Base-by-base conservation (phyloP, 23 tunicate genomes). In the Ciona savignyi region DNA sequence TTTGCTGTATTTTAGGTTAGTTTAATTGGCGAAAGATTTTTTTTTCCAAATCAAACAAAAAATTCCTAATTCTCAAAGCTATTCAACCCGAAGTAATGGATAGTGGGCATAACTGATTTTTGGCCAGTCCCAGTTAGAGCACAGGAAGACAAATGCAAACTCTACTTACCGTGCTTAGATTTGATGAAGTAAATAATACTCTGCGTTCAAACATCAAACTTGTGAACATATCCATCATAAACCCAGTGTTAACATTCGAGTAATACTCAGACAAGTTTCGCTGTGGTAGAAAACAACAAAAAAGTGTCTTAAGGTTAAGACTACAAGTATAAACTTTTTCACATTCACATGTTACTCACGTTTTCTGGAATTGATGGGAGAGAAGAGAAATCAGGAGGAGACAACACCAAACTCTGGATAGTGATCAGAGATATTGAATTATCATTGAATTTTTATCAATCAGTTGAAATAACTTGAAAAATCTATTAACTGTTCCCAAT, bases 331-430 rank as follows among this genome's bases (percentile, higher is more conserved):
- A n/a, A n/a, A 11, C 19, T 49, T 11, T 20, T 49, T 49, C 15
- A 49, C 15, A 49, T 19, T 15, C 23, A 20, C 23, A 19, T 64
- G 23, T 6, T 23, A 62, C 84, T 80, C 63, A 80, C 80, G 28
- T 86, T 86, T 63, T 80, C 93, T 4, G 96, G 96, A 30, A 89
- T 83, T 15, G 96, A 89, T 2, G 96, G 89, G n/a, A 89, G 35
- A 25, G 32, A 62, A 33, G 61, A 62, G 6, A 77, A 25, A 60
- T 83, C 81, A 33, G 96, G 96, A 20, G 68, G 66, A 2, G 61
- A 25, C 51, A 89, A 89, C 1, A 72, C 29, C 24, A 89, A 60
- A 35, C 84, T 78, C 88, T 83, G 62, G 1, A 70, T 4, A 3
- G 60, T 29, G 23, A 33, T 33, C 1, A 15, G 67, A 35, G 27